A percentile compares a stretch with the other conserved stretches of the same genome.
Evolutionary conservation across 2,797 vertebrate species (phyloP).

Genomic region (Gymnoscopelus braueri): DNA sequence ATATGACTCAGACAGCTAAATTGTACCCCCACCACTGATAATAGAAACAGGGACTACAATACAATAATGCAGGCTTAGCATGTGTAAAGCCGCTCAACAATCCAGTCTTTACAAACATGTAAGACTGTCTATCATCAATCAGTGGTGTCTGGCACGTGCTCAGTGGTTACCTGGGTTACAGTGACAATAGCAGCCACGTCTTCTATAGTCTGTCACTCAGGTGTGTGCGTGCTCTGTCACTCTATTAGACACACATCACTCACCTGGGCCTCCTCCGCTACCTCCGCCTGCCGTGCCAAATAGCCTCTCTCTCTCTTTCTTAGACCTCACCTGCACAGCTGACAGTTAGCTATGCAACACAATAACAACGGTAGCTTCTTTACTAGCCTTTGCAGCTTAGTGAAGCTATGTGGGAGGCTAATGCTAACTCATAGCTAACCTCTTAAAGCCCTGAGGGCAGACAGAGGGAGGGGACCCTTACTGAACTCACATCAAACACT

Average conservation of each 20-base stretch:
- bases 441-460: slow-evolving; percentile 41
- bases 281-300: slow-evolving; percentile 16
- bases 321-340: slow-evolving; percentile 69
- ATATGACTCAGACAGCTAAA: too few relatives aligned
- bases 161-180: slow-evolving; percentile 16
- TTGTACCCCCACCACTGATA: too few relatives aligned
- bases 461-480: slow-evolving; percentile 6
- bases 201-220: slow-evolving; percentile 58
- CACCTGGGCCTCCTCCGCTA: slow-evolving; percentile 12
- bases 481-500: slow-evolving; percentile 59
- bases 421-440: slow-evolving; percentile 30
- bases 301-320: slow-evolving; percentile 7
- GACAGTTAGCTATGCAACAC: slow-evolving; percentile 61
- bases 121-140: slow-evolving; percentile 19
- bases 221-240: slow-evolving; percentile 47
- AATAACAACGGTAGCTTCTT: slow-evolving; percentile 48
- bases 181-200: slow-evolving; percentile 29
- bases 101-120: too few relatives aligned
- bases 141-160: slow-evolving; percentile 42
- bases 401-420: slow-evolving; percentile 8
- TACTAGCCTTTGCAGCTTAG: background rate
- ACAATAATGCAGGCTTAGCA: too few relatives aligned
- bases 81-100: too few relatives aligned
- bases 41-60: too few relatives aligned
- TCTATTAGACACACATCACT: slow-evolving; percentile 67